phyloP scores from a whole-genome alignment of 2,888 invertebrate species.

The Drosophila histrio region DNA sequence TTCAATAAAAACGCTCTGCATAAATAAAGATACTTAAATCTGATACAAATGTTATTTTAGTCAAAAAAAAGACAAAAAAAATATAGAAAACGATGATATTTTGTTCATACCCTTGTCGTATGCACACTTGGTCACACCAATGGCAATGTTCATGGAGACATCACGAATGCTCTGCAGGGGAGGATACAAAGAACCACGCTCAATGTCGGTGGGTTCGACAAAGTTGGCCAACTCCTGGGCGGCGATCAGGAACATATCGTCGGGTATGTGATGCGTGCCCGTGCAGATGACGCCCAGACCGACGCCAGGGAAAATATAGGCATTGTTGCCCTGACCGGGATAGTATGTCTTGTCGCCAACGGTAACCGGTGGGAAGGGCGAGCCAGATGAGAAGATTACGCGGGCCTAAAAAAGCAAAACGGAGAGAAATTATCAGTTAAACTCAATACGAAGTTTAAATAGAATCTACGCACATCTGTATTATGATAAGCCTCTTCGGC shows the following conservation, averaged over 20 bases:
- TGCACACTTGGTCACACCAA: slow-evolving; percentile 93
- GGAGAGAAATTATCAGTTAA: neutral
- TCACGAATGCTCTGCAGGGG: slow-evolving; percentile 92
- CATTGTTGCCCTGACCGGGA: slow-evolving; percentile 99
- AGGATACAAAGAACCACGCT: slow-evolving; percentile 96
- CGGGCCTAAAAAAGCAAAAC: slow-evolving; percentile 89
- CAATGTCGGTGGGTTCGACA: slow-evolving; percentile 92
- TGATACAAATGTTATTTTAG: too few relatives aligned
- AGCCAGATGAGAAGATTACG: slow-evolving; percentile 97
- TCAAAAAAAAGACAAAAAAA: neutral
- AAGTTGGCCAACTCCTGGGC: slow-evolving; percentile 94
- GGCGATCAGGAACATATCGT: slow-evolving; percentile 96
- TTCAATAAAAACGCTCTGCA: too few relatives aligned
- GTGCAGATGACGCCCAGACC: slow-evolving; percentile 97
- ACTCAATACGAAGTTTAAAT: neutral
- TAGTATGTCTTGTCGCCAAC: slow-evolving; percentile 91
- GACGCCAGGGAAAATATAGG: slow-evolving; percentile 98
- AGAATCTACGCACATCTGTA: slow-evolving; percentile 90
- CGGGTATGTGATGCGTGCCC: slow-evolving; percentile 96
- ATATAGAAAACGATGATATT: too few relatives aligned
- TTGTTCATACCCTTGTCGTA: slow-evolving; percentile 90
- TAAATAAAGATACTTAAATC: too few relatives aligned
- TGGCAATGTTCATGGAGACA: slow-evolving; percentile 95
- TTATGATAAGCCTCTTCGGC: slow-evolving; percentile 96
- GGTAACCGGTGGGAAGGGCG: slow-evolving; percentile 95